Evolutionary conservation across 1,140 invertebrate species (phyloP).

Genomic region (Papilio aristodemus): DNA sequence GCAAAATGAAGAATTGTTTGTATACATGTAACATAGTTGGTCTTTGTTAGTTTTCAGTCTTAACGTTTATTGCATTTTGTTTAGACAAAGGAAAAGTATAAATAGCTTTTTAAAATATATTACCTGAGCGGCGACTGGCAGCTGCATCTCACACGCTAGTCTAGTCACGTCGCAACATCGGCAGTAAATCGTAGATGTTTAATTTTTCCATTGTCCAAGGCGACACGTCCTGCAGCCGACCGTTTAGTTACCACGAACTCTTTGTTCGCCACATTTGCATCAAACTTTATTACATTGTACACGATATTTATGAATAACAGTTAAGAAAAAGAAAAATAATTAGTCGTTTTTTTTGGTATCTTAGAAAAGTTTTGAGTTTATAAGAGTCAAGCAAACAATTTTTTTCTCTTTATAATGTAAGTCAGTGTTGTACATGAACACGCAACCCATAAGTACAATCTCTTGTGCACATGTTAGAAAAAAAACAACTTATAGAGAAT

Average conservation of each 20-base stretch:
- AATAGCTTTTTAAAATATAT: not conserved
- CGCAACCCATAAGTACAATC: not conserved
- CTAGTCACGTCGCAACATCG: not conserved
- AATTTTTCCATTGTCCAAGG: slow-evolving; percentile 6
- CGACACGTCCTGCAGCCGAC: not conserved
- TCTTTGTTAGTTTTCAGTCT: no score
- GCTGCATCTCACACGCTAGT: not conserved
- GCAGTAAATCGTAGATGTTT: not conserved
- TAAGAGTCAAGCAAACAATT: no score
- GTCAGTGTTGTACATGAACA: no score
- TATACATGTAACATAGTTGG: no score
- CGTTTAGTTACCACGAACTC: not conserved
- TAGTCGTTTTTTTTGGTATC: not conserved
- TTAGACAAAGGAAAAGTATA: no score
- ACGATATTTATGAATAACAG: not conserved
- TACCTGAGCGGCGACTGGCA: not conserved
- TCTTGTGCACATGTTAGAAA: not conserved
- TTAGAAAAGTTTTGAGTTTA: no score
- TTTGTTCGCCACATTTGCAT: not conserved
- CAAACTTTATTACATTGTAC: not conserved
- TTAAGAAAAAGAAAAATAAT: not conserved
- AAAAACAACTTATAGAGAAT: not conserved
- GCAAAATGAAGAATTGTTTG: no score
- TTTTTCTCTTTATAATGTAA: no score
- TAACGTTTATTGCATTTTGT: no score